phyloP scores from a whole-genome alignment of 1,140 invertebrate genomes.

The Cataglyphis hispanica region DNA sequence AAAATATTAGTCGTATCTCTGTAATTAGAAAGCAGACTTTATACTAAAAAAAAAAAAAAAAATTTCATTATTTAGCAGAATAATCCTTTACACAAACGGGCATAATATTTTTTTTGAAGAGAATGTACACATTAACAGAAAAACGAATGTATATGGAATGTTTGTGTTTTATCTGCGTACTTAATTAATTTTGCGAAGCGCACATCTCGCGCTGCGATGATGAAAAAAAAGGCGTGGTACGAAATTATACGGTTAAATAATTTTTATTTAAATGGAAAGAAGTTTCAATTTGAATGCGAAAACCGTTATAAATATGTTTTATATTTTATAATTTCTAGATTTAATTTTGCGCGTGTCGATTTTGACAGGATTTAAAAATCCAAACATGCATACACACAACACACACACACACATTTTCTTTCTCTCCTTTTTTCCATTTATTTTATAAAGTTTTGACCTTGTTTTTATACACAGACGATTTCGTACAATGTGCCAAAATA shows the following conservation, averaged over 20 bases:
- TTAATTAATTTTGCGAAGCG: conserved; percentile 27
- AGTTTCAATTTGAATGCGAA: background rate
- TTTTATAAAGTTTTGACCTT: background rate
- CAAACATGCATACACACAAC: background rate
- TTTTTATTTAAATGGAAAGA: background rate
- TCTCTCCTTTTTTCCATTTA: background rate
- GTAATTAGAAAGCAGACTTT: conserved; percentile 20
- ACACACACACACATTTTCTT: too few relatives aligned
- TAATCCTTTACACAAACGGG: background rate
- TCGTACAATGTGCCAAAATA: background rate
- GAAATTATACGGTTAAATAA: conserved; percentile 23
- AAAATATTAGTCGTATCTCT: background rate
- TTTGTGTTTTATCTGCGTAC: background rate
- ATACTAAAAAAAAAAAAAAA: background rate
- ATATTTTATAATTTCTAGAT: background rate
- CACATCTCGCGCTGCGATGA: background rate
- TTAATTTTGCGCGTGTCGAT: background rate
- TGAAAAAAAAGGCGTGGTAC: background rate
- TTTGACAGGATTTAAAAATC: background rate
- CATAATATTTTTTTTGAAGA: conserved; percentile 8
- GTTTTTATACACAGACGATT: background rate
- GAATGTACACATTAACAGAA: background rate
- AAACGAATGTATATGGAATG: background rate
- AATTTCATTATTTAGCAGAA: background rate
- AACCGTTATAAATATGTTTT: background rate